Evolutionary conservation across 2,113 vertebrate genomes (phyloP), one percentile per base, ranked within the genome.

Genomic region (Saccopteryx bilineata): DNA sequence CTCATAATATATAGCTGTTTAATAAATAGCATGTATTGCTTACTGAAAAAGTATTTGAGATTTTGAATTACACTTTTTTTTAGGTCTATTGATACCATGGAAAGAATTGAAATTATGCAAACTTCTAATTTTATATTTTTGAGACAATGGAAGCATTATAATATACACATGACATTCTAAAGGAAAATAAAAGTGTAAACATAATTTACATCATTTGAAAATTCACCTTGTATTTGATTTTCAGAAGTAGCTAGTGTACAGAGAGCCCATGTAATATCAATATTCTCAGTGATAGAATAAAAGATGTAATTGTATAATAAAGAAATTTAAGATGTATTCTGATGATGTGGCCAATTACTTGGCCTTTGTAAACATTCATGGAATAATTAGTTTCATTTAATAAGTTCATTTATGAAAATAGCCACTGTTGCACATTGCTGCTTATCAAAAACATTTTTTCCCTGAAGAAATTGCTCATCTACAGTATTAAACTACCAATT

Each of bases 311-410:
- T 98, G 97, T 96, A 95, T 89, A 97, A 93, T 95, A 94, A 97
- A 96, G 96, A 94, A 98, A 97, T 97, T 96, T 96, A 97, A 97
- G 92, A 94, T 96, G 46, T 93, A 95, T 95, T 98, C 98, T 96
- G 98, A 97, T 98, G 96, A 98, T 97, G 87, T 96, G 97, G 96
- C 98, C 97, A 98, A 98, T 98, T 98, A 98, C 95, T 97, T 98
- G 96, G 97, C 94, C 92, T 96, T 96, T 97, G 96, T 78, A 94
- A 98, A 97, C 98, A 98, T 97, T 95, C 97, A 96, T 93, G 90
- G 96, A 97, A 97, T 92, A 98, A 98, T 83, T 97, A 97, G 97
- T 97, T 98, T 98, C 97, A 98, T 94, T 97, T 98, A 98, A 97
- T 98, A 98, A 98, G 91, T 98, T 97, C 97, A 97, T 97, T 97